Percentiles rank a stretch among this genome's conserved stretches.
phyloP scores from a whole-genome alignment of 2,888 invertebrate genomes.

The Melinopterus prodromus region DNA sequence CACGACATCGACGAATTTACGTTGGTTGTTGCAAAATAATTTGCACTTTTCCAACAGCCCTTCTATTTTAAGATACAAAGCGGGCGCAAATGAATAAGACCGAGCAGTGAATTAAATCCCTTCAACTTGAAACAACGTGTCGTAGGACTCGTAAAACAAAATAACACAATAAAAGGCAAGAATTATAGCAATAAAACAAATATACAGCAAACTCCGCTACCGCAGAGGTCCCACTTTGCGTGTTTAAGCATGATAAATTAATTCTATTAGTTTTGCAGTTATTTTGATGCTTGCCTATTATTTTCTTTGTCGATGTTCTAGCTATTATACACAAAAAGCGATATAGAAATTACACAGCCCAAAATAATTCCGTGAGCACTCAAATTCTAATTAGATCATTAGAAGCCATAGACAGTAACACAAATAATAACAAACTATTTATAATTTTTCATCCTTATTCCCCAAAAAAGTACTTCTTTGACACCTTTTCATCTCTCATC shows the following conservation, averaged over 20 bases:
- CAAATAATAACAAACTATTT: too few relatives aligned
- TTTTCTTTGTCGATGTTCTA: neutral
- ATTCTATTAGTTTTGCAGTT: constrained; percentile 4
- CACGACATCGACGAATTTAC: neutral
- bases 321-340: neutral
- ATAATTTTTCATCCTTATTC: too few relatives aligned
- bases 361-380: too few relatives aligned
- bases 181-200: neutral
- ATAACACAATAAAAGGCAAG: neutral
- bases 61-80: neutral
- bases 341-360: neutral
- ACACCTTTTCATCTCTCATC: too few relatives aligned
- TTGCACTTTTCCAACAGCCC: neutral
- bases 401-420: too few relatives aligned
- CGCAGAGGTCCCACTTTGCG: neutral
- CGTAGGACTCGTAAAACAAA: neutral
- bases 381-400: too few relatives aligned
- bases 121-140: neutral
- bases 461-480: too few relatives aligned
- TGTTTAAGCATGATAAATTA: constrained; percentile 4
- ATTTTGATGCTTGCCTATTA: neutral
- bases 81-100: neutral
- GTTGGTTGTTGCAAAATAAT: neutral
- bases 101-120: neutral
- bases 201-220: neutral